Evolutionary conservation across 2,888 invertebrate species (phyloP).

Genomic region (Thalpophila matura): DNA sequence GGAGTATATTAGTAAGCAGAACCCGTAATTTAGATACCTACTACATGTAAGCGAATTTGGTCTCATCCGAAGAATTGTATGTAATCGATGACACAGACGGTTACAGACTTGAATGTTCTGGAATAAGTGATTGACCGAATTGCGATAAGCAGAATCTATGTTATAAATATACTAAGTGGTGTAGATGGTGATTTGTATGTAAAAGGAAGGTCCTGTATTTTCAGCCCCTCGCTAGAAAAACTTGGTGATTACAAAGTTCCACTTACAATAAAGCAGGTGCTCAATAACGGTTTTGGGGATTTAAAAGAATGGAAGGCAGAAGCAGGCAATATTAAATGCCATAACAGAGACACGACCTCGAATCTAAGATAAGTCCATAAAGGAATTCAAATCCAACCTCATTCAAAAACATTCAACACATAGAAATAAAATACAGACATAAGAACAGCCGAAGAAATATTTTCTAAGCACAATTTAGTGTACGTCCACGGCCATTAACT

Average conservation of each 20-base stretch:
- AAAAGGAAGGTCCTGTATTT: no score
- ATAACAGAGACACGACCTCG: constrained; percentile 4
- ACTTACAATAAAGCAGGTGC: no score
- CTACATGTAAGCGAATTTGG: not conserved
- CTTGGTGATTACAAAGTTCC: no score
- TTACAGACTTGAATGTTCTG: not conserved
- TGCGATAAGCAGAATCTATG: not conserved
- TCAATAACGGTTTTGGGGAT: no score
- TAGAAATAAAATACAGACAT: constrained; percentile 10
- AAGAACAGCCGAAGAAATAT: constrained; percentile 33
- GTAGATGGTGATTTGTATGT: no score
- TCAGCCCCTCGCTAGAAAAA: not conserved
- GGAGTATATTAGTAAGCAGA: constrained; percentile 22
- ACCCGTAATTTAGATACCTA: constrained; percentile 8
- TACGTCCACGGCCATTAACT: constrained; percentile 56
- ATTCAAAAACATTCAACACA: not conserved
- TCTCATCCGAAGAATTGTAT: not conserved
- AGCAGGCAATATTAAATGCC: not conserved
- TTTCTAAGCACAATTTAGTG: constrained; percentile 49
- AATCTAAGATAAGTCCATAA: constrained; percentile 9
- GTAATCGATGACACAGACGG: constrained; percentile 1
- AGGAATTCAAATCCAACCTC: constrained; percentile 2
- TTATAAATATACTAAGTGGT: not conserved
- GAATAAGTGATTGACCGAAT: constrained; percentile 6
- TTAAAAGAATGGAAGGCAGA: no score